Percentiles rank a stretch among this genome's conserved stretches.
Conservation (phyloP, 2,797 vertebrate genomes). For the Lophius americanus region DNA sequence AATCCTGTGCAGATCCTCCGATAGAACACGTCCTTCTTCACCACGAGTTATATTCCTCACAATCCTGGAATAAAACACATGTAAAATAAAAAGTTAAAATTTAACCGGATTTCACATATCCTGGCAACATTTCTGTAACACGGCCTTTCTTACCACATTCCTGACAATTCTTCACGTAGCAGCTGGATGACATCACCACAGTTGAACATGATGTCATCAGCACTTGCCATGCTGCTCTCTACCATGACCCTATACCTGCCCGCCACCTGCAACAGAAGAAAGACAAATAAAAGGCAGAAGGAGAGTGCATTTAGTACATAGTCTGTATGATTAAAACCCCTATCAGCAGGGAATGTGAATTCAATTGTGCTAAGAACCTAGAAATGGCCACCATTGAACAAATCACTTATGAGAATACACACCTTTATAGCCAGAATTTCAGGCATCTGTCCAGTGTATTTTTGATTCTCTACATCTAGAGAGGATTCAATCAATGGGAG, state of each 20-base stretch:
- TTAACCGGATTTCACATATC: neutral
- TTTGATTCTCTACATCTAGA: too few relatives aligned
- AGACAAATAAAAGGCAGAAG: neutral
- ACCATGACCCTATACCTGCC: slow-evolving; percentile 89
- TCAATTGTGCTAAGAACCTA: too few relatives aligned
- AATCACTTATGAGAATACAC: too few relatives aligned
- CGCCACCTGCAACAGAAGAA: slow-evolving; percentile 78
- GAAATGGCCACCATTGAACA: too few relatives aligned
- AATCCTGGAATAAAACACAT: slow-evolving; percentile 75
- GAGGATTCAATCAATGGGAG: too few relatives aligned
- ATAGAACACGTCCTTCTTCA: slow-evolving; percentile 86
- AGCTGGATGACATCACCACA: slow-evolving; percentile 89
- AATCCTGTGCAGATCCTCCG: slow-evolving; percentile 88
- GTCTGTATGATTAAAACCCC: too few relatives aligned
- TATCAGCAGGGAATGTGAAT: too few relatives aligned
- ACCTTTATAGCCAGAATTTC: too few relatives aligned
- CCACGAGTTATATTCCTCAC: slow-evolving; percentile 90
- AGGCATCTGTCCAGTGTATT: too few relatives aligned
- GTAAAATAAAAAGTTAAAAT: neutral
- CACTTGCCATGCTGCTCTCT: slow-evolving; percentile 85
- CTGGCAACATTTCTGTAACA: neutral
- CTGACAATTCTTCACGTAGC: slow-evolving; percentile 83
- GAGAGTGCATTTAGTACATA: too few relatives aligned
- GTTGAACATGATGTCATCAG: slow-evolving; percentile 90
- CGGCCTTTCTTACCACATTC: slow-evolving; percentile 82